phyloP scores from a whole-genome alignment of 2,797 vertebrate species.

The Austrolebias charrua region DNA sequence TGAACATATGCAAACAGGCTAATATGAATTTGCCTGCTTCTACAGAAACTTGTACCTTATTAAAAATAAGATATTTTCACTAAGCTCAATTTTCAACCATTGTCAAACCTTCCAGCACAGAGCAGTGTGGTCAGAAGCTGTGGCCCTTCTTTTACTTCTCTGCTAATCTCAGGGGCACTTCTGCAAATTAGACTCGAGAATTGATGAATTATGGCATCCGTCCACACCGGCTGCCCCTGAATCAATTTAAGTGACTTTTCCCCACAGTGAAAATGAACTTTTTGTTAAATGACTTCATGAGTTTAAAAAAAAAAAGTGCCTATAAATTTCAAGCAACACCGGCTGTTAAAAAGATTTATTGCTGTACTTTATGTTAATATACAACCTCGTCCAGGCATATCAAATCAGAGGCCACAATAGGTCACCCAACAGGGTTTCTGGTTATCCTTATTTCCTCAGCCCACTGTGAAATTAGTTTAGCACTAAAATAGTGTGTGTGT shows the following conservation, averaged over 20 bases:
- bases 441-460: slow-evolving; percentile 37
- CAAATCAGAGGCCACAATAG: slow-evolving; percentile 41
- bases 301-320: slow-evolving; percentile 64
- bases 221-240: slow-evolving; percentile 46
- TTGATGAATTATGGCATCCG: slow-evolving; percentile 70
- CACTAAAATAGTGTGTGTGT: no score
- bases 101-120: slow-evolving; percentile 7
- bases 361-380: slow-evolving; percentile 63
- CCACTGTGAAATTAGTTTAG: slow-evolving; percentile 34
- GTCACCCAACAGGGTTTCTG: slow-evolving; percentile 42
- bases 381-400: slow-evolving; percentile 38
- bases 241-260: slow-evolving; percentile 72
- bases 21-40: slow-evolving; percentile 10
- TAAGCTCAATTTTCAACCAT: background rate
- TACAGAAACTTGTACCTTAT: background rate
- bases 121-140: slow-evolving; percentile 8
- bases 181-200: slow-evolving; percentile 64
- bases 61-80: background rate
- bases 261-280: slow-evolving; percentile 56
- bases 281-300: slow-evolving; percentile 69
- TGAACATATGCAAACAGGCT: slow-evolving; percentile 26
- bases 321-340: slow-evolving; percentile 64
- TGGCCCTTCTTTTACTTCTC: slow-evolving; percentile 33
- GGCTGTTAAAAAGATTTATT: slow-evolving; percentile 77
- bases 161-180: slow-evolving; percentile 59